Evolutionary conservation across 2,888 invertebrate genomes (phyloP), one percentile per base, ranked within the genome.

Genomic region (Drosophila algonquin): DNA sequence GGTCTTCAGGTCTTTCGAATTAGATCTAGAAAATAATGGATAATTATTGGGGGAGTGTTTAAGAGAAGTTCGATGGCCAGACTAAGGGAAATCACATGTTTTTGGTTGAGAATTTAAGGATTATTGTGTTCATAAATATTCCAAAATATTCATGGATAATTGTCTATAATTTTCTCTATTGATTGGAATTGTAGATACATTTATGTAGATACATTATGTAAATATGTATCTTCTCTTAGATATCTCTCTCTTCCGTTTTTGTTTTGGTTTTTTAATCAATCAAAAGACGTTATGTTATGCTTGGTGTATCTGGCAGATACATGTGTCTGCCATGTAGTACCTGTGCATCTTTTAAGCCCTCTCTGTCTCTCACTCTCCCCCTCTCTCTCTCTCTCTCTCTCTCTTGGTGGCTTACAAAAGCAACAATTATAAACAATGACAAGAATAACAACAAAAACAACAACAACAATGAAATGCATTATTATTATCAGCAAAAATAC

Each of bases 371-470:
- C 21, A 21, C 21, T 21, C 21, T 3, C 18, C 18, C 18, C 18
- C n/a, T n/a, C n/a, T n/a, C 2, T 21, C 2, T 1, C 21, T 21
- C 21, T 21, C 21, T 21, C 21, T 2, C 59, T 75, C 74, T 40
- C 35, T 4, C 35, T 14, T 12, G 5, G 30, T 40, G 2, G 6
- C 14, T 51, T 50, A 73, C 63, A 71, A 61, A 71, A 71, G 76
- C 76, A 81, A 84, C 83, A 81, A 82, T 86, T 86, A 81, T 81
- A 75, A 80, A 82, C 84, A 84, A 80, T 77, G 83, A 61, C 65
- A 77, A 56, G 50, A 79, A 57, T 27, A 64, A 63, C 57, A 76
- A 60, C 32, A 63, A 59, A 64, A 67, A 53, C 24, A 65, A 51
- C 53, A 64, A 55, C 75, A 63, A 75, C 75, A 62, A 76, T 65